A percentile compares a stretch with the other conserved stretches of the same genome.
These are phyloP conservation scores for Enteromius paludinosus DNA, from an alignment of 2,797 vertebrate species.

Conservation along the genomic window DNA sequence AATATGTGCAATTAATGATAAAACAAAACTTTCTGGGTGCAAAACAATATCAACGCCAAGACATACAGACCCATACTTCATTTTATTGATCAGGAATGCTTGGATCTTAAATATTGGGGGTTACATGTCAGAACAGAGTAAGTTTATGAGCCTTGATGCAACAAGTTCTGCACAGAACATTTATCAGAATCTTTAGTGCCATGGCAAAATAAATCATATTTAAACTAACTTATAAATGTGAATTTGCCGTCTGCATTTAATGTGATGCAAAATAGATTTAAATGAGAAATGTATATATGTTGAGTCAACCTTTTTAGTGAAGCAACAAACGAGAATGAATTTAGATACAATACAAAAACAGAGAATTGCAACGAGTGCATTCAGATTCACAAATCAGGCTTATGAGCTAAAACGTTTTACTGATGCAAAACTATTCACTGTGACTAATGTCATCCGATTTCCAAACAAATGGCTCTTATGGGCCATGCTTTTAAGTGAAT, in stretches of 20 bases:
- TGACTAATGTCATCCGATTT: not conserved
- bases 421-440: not conserved
- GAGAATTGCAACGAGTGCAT: not conserved
- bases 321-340: not conserved
- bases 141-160: not conserved
- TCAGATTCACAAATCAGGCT: not conserved
- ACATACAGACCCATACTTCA: not conserved
- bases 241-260: too few relatives aligned
- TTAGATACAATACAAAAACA: not conserved
- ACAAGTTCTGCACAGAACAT: not conserved
- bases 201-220: not conserved
- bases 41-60: not conserved
- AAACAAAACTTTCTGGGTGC: not conserved
- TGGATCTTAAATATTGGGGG: not conserved
- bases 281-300: too few relatives aligned
- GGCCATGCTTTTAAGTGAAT: not conserved
- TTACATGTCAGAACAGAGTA: not conserved
- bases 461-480: not conserved
- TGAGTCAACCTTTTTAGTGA: too few relatives aligned
- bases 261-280: too few relatives aligned
- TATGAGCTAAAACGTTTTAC: not conserved
- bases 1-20: not conserved
- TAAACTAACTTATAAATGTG: not conserved
- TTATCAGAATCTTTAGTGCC: not conserved
- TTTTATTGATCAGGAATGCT: not conserved